Evolutionary conservation across 2,113 vertebrate species (phyloP), one percentile per base, ranked within the genome.

Genomic region (Hypocryptadius cinnamomeus): DNA sequence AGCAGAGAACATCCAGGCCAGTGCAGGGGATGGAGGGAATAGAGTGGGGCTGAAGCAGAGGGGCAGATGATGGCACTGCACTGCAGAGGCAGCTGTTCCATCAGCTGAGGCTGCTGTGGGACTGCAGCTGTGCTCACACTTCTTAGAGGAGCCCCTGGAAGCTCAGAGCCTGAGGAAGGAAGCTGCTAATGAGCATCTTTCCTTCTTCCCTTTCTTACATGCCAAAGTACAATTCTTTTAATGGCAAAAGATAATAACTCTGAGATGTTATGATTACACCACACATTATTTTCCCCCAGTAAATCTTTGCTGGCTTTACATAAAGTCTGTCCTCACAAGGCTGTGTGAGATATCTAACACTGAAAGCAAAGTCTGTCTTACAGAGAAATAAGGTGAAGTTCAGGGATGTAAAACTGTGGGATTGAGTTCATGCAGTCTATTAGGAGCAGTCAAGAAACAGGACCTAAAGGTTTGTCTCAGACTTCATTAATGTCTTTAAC

Each of bases 121-220:
- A 78, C 78, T 80, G 64, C 88, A 95, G 92, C 92, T 95, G 88
- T 59, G 68, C 27, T 79, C 73, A 31, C 3, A 47, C 77, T 71
- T 54, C 81, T 64, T 50, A 3, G 30, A 94, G 78, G 51, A 96
- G 78, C 59, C 54, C 2, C 2, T 79, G 59, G 70, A 93, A 96
- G 33, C 84, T 76, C 78, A 76, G 40, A 93, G 87, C 78, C 84
- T 72, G 57, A 93, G 89, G 92, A 96, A 96, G 91, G 84, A 91
- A 95, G 89, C 68, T 77, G 87, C 68, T 94, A 92, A 96, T 91
- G 66, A 95, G 66, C 81, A 91, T 95, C 71, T 93, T 92, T 91
- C 80, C 78, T 92, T 82, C 61, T 93, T 93, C 66, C 66, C 63
- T 93, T 93, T 87, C 78, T 89, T 78, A 73, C 87, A 70, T 21